Evolutionary conservation across 2,888 invertebrate species (phyloP).

Genomic region (Epinotia bilunana): DNA sequence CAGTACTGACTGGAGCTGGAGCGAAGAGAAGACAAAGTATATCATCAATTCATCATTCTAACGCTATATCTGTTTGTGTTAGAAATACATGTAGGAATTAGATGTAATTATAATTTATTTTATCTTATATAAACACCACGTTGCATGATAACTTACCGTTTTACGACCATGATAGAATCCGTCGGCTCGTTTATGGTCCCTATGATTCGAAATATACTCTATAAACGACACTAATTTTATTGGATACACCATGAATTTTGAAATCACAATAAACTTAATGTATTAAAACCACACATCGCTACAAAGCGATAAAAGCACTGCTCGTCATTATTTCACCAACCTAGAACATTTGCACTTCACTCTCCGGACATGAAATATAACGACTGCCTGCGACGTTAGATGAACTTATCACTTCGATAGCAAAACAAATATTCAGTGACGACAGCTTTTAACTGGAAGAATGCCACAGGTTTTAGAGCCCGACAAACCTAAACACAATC

Average conservation of each 20-base stretch:
- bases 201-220: constrained; percentile 81
- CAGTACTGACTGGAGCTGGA: background rate
- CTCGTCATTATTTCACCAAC: constrained; percentile 74
- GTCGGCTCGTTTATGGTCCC: constrained; percentile 83
- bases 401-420: constrained; percentile 50
- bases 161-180: constrained; percentile 85
- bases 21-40: constrained; percentile 21
- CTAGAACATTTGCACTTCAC: constrained; percentile 75
- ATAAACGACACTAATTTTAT: constrained; percentile 75
- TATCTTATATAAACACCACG: constrained; percentile 48
- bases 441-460: constrained; percentile 50
- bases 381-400: constrained; percentile 45
- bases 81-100: background rate
- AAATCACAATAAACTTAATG: constrained; percentile 79
- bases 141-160: constrained; percentile 76
- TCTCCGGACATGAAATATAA: constrained; percentile 67
- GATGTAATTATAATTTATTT: constrained; percentile 9
- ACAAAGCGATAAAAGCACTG: constrained; percentile 78
- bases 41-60: background rate
- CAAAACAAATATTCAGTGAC: constrained; percentile 50
- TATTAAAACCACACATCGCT: constrained; percentile 80
- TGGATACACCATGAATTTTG: constrained; percentile 81
- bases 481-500: constrained; percentile 57
- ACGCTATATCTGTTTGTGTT: background rate
- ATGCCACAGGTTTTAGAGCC: constrained; percentile 53